Evolutionary conservation across 92 coral and sea anemone genomes (phyloP), one percentile per base, ranked within the genome.

Genomic region (Plumapathes pennacea): DNA sequence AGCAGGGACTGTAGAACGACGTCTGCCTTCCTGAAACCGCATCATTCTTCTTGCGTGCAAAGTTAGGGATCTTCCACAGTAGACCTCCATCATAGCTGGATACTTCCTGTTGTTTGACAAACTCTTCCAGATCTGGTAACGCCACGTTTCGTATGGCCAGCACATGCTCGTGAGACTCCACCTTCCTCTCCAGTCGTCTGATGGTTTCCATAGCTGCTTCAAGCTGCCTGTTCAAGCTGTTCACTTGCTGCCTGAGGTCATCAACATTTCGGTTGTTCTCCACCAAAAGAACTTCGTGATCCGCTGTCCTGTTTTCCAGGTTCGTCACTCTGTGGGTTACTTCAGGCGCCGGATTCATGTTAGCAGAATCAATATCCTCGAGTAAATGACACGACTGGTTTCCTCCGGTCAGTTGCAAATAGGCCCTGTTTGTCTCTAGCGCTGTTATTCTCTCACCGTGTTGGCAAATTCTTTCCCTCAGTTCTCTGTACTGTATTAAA

Each of bases 1-100:
- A 86, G 0, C 75, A 67, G 10, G 78, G 95, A 27, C 89, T 86
- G 64, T 66, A 86, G 33, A 81, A 76, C 23, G 89, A 81, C 32
- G 66, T 65, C 20, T 54, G 78, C 1, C 77, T 80, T 19, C 82
- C 88, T 42, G 49, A 53, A 18, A 54, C 42, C 0, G 94, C 86
- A 17, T 81, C 88, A 29, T 72, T 62, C 2, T 69, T 80, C 27
- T 57, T 71, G 10, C 71, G 60, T 4, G 88, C 72, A 10, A 81
- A 57, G 17, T 81, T 46, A 4, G 75, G 24, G 25, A 85, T 85
- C 66, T 60, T 85, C 84, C 80, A 85, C 33, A 81, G 27, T 32
- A 85, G 46, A 26, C 66, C 67, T 1, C 88, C 86, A 54, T 75
- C 88, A 13, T 23, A 74, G 36, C 73, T 75, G 34, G 41, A 41